Conservation (phyloP, 2,888 invertebrate species). For the Molorchus minor region DNA sequence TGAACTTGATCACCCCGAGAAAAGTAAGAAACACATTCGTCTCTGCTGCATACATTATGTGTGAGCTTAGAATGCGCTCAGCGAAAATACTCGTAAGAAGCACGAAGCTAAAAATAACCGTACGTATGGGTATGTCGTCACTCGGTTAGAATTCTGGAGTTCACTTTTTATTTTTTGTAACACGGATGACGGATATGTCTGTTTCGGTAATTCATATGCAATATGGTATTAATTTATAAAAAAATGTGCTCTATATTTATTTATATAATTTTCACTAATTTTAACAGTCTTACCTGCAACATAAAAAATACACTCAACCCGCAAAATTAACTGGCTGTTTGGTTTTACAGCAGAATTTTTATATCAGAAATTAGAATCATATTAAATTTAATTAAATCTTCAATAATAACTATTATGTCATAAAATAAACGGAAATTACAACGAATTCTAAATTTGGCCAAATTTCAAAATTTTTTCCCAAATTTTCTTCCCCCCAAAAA, state of each 20-base stretch:
- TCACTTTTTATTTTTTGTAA: conserved; percentile 1
- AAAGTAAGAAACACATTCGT: conserved; percentile 10
- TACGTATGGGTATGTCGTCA: conserved; percentile 9
- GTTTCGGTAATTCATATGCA: neutral
- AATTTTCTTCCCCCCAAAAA: too few species aligned
- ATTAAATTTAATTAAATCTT: too few species aligned
- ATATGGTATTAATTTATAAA: neutral
- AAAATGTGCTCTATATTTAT: neutral
- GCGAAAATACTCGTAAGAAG: conserved; percentile 11
- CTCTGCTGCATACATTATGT: conserved; percentile 14
- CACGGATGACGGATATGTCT: neutral
- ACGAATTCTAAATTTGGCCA: too few species aligned
- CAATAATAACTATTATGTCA: too few species aligned
- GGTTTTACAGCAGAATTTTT: too few species aligned
- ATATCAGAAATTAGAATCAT: too few species aligned
- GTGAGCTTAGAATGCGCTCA: conserved; percentile 3
- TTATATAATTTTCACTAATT: too few species aligned
- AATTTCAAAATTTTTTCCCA: too few species aligned
- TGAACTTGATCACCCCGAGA: conserved; percentile 21
- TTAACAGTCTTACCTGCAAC: too few species aligned
- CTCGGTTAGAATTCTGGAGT: conserved; percentile 2
- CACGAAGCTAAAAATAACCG: conserved; percentile 15
- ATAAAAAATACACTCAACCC: too few species aligned
- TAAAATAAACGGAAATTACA: too few species aligned
- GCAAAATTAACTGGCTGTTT: too few species aligned